Conservation (phyloP, 1,140 invertebrate species). For the Laodelphax striatellus region DNA sequence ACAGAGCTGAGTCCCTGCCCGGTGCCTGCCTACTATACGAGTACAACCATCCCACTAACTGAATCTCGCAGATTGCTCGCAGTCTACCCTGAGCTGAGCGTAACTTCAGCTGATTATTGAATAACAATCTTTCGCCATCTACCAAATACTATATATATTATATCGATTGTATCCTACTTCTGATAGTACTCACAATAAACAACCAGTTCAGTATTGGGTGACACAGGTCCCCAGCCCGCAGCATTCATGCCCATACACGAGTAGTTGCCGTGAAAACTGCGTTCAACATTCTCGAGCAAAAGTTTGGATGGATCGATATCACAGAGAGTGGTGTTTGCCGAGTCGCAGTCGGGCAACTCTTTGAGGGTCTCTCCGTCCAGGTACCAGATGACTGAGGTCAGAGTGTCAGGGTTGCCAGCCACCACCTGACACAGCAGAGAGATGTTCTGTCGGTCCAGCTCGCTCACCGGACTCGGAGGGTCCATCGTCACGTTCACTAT, state of each 20-base stretch:
- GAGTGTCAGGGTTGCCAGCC: conserved; percentile 44
- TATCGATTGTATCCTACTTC: too few species aligned
- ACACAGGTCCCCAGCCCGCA: conserved; percentile 71
- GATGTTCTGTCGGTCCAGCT: conserved; percentile 67
- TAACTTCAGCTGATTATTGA: too few species aligned
- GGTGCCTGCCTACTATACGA: too few species aligned
- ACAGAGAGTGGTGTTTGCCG: conserved; percentile 40
- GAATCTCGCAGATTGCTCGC: too few species aligned
- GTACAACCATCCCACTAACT: too few species aligned
- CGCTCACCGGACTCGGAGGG: conserved; percentile 58
- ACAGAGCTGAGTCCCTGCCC: too few species aligned
- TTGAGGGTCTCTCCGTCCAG: conserved; percentile 70
- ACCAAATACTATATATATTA: too few species aligned
- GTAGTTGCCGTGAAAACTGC: conserved; percentile 84
- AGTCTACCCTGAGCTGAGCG: too few species aligned
- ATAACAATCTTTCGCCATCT: too few species aligned
- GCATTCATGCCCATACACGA: conserved; percentile 77
- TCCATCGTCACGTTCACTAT: conserved; percentile 64
- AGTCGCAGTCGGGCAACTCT: conserved; percentile 64
- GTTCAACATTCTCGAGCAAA: conserved; percentile 63
- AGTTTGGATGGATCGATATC: conserved; percentile 75
- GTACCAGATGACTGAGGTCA: conserved; percentile 55
- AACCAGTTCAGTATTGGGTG: conserved; percentile 55
- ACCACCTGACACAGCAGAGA: conserved; percentile 65
- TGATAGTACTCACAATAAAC: conserved; percentile 57